These are phyloP conservation scores for Asobara japonica DNA, from an alignment of 1,140 invertebrate species.

Conservation along the genomic window DNA sequence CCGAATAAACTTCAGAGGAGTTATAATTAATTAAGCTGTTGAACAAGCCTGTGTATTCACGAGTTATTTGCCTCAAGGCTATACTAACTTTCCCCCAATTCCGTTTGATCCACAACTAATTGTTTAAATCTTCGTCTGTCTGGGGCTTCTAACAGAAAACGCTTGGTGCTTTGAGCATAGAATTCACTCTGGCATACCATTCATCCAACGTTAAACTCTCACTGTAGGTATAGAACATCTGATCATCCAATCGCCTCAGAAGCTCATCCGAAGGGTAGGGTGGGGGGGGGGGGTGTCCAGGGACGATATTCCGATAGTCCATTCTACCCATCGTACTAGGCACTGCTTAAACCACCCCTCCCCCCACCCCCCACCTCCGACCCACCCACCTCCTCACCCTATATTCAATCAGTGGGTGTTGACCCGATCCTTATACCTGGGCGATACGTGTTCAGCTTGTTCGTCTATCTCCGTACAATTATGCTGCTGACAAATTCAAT, in stretches of 20 bases:
- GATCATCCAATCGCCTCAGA: slow-evolving; percentile 5
- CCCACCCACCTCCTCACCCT: too few species aligned
- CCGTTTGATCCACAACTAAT: slow-evolving; percentile 9
- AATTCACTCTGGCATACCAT: slow-evolving; percentile 7
- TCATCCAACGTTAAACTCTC: background rate
- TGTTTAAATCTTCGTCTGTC: slow-evolving; percentile 7
- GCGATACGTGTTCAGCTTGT: background rate
- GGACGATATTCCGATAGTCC: background rate
- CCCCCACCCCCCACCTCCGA: too few species aligned
- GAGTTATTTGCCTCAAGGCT: background rate
- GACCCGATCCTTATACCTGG: background rate
- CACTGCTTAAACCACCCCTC: slow-evolving; percentile 1
- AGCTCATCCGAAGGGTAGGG: background rate
- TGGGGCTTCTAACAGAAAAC: background rate
- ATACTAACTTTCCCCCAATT: background rate
- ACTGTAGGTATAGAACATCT: background rate
- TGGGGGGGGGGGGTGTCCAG: background rate
- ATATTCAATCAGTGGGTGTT: slow-evolving; percentile 12
- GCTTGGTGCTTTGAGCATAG: background rate
- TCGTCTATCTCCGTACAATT: background rate
- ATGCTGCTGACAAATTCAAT: too few species aligned
- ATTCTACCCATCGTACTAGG: background rate
- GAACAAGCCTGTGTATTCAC: background rate
- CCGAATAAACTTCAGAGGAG: background rate
- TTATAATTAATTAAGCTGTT: slow-evolving; percentile 3